Percentiles rank a stretch among this genome's conserved stretches.
Evolutionary conservation across 2,113 vertebrate species (phyloP).

Genomic region (Suncus etruscus): DNA sequence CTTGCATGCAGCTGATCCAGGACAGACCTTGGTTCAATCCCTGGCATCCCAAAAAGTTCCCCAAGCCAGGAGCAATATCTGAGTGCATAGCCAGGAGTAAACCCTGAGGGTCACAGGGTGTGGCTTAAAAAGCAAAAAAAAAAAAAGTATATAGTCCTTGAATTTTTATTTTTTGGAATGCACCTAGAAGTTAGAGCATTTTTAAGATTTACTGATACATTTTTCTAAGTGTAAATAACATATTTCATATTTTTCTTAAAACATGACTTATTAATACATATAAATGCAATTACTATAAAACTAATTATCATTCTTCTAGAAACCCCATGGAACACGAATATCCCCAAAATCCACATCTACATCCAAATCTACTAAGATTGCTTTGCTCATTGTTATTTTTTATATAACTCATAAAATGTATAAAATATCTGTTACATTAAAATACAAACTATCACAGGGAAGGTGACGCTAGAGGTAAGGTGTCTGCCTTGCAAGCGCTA

Average conservation of each 20-base stretch:
- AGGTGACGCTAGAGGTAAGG: no score
- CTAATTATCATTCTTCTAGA: neutral
- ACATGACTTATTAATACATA: neutral
- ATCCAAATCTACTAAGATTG: neutral
- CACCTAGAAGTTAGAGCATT: slow-evolving; percentile 37
- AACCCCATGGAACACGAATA: neutral
- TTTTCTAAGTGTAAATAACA: slow-evolving; percentile 45
- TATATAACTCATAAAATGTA: neutral
- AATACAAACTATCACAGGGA: neutral
- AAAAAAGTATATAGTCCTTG: neutral
- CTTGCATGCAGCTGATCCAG: no score
- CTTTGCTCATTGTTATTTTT: neutral
- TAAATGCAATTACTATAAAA: neutral
- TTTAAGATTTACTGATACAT: neutral
- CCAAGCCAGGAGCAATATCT: no score
- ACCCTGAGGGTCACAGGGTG: no score
- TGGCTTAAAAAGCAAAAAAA: no score
- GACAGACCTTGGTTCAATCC: no score
- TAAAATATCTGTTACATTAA: neutral
- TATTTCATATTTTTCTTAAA: slow-evolving; percentile 38
- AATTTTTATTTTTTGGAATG: slow-evolving; percentile 22
- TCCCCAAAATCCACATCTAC: neutral
- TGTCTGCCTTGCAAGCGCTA: no score
- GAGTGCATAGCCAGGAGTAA: no score
- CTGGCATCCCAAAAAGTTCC: no score